Evolutionary conservation across 2,888 invertebrate genomes (phyloP).

Genomic region (Ptychoptera contaminata): DNA sequence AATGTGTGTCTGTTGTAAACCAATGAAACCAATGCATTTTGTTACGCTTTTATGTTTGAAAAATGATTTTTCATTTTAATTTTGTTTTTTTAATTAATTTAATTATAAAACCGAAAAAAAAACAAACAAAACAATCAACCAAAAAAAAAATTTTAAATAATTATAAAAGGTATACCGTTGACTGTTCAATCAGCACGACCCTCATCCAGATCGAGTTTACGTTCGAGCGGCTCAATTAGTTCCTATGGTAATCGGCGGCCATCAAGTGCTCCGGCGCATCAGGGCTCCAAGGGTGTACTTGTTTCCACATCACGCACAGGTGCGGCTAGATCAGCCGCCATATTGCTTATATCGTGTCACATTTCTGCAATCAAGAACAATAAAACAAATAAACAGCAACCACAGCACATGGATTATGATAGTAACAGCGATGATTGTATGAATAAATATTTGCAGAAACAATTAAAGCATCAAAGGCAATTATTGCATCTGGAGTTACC

Average conservation of each 20-base stretch:
- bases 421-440: constrained; percentile 25
- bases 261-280: constrained; percentile 34
- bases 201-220: constrained; percentile 40
- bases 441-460: constrained; percentile 31
- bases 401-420: constrained; percentile 34
- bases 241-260: constrained; percentile 33
- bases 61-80: constrained; percentile 2
- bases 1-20: neutral
- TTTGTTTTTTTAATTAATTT: neutral
- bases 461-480: constrained; percentile 31
- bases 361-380: constrained; percentile 38
- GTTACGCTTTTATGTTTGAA: neutral
- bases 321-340: constrained; percentile 86
- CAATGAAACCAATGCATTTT: neutral
- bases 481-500: constrained; percentile 31
- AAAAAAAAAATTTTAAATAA: neutral
- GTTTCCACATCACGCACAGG: constrained; percentile 77
- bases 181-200: constrained; percentile 46
- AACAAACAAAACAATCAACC: neutral
- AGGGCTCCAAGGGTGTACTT: constrained; percentile 47
- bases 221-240: constrained; percentile 39
- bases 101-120: neutral
- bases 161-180: constrained; percentile 14
- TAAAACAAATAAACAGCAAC: constrained; percentile 38
- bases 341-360: constrained; percentile 87